Evolutionary conservation across 53 echinoderm and acorn worm species (phyloP).

Genomic region (Actinopyga echinites): DNA sequence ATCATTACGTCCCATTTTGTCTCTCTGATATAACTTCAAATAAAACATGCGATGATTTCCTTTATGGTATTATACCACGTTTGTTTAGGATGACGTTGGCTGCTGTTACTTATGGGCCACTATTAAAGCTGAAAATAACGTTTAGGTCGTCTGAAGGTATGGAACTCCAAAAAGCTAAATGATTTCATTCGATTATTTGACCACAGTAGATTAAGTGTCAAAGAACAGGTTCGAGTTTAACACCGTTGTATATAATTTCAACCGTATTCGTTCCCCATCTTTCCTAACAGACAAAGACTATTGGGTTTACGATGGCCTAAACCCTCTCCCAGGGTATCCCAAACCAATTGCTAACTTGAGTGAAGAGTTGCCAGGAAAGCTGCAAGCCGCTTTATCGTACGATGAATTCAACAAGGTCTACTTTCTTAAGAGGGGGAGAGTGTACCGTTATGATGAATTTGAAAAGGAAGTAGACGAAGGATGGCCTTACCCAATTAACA

Average conservation of each 20-base stretch:
- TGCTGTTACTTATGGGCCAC: no score
- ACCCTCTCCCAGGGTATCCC: constrained; percentile 62
- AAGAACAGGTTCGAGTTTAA: no score
- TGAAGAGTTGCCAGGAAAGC: constrained; percentile 62
- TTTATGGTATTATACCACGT: no score
- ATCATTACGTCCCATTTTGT: no score
- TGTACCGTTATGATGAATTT: constrained; percentile 83
- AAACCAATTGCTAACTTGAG: constrained; percentile 68
- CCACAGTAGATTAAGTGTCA: no score
- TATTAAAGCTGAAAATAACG: no score
- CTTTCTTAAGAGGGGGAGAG: constrained; percentile 72
- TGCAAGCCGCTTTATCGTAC: constrained; percentile 79
- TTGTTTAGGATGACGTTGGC: no score
- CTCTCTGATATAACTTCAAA: no score
- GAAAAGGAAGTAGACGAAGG: constrained; percentile 59
- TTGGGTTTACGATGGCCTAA: constrained; percentile 73
- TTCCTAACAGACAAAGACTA: constrained; percentile 64
- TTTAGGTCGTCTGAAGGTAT: no score
- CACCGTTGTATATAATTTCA: neutral
- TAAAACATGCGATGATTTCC: no score
- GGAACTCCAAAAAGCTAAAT: neutral
- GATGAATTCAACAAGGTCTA: constrained; percentile 64
- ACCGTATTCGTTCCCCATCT: neutral
- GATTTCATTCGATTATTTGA: no score
- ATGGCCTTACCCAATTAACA: constrained; percentile 60